Base-by-base conservation (phyloP, 2,113 vertebrate species). In the Dromas ardeola region DNA sequence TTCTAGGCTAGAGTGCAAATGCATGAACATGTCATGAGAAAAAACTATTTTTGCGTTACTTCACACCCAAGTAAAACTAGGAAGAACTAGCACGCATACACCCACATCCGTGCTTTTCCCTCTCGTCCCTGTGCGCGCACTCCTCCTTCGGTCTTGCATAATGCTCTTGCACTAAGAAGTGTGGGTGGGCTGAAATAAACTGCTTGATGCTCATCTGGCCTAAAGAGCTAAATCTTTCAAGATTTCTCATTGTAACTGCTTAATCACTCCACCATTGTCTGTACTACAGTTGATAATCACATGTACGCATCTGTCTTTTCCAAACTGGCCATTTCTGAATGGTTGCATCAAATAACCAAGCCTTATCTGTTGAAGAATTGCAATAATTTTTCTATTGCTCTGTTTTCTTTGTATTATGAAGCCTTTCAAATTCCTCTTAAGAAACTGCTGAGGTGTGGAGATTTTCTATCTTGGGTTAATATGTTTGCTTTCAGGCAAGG, bases 11-110 rank as follows among this genome's bases (percentile, higher is more conserved):
- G 30, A 90, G 63, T 83, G 82, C 69, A 88, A 95, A 93, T 36
- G 56, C 7, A 5, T 93, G 89, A 91, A 95, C 8, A 4, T 10
- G 63, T 88, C 88, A 73, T 88, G 69, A 63, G 90, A 52, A 40
- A 30, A 71, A 72, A 61, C 77, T 87, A 73, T 77, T 88, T 95
- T 84, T 90, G 79, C 2, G 1, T 91, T 79, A 72, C 53, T 97
- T 97, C 88, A 81, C 92, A 95, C 96, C 86, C 72, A 78, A 93
- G 86, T 67, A 88, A 81, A 86, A 72, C 95, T n/a, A 78, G 83
- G 88, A 85, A 92, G 91, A 96, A 12, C 76, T 65, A 88, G 43
- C 77, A 88, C 11, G 11, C 84, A 79, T 62, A 61, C 91, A 58
- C 95, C 96, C 82, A 90, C 96, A 72, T 78, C 72, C 40, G 32